phyloP scores from a whole-genome alignment of 1,140 invertebrate species.

The Achatina immaculata region DNA sequence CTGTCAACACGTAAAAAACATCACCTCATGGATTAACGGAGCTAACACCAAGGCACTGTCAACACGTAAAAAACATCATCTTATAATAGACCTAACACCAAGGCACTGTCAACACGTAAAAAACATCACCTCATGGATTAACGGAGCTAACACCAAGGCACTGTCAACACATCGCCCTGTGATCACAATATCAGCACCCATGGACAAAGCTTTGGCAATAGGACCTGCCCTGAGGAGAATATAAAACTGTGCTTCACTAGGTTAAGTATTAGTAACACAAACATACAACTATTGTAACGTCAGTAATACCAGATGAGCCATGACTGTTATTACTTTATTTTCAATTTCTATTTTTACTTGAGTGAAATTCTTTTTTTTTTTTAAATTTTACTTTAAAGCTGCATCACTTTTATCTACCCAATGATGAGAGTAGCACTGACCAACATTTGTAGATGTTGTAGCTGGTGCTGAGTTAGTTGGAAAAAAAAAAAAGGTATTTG shows the following conservation, averaged over 20 bases:
- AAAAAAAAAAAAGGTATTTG: too few relatives aligned
- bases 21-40: too few relatives aligned
- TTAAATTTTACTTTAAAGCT: too few relatives aligned
- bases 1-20: too few relatives aligned
- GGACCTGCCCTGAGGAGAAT: slow-evolving; percentile 72
- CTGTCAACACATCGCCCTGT: slow-evolving; percentile 75
- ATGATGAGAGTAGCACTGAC: too few relatives aligned
- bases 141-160: slow-evolving; percentile 73
- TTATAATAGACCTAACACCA: too few relatives aligned
- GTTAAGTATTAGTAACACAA: not conserved
- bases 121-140: slow-evolving; percentile 72
- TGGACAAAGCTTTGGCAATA: slow-evolving; percentile 72
- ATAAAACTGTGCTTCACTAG: slow-evolving; percentile 24
- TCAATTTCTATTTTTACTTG: not conserved
- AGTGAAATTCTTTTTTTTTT: not conserved
- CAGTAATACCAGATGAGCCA: not conserved
- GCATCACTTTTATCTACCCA: too few relatives aligned
- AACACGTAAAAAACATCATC: too few relatives aligned
- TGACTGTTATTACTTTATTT: not conserved
- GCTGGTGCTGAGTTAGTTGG: too few relatives aligned
- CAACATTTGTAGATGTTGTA: too few relatives aligned
- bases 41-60: too few relatives aligned
- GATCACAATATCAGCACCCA: slow-evolving; percentile 74
- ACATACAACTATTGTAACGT: not conserved
- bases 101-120: too few relatives aligned